These are phyloP conservation scores for Mellivora capensis DNA, from an alignment of 2,113 vertebrate genomes.

Conservation along the genomic window DNA sequence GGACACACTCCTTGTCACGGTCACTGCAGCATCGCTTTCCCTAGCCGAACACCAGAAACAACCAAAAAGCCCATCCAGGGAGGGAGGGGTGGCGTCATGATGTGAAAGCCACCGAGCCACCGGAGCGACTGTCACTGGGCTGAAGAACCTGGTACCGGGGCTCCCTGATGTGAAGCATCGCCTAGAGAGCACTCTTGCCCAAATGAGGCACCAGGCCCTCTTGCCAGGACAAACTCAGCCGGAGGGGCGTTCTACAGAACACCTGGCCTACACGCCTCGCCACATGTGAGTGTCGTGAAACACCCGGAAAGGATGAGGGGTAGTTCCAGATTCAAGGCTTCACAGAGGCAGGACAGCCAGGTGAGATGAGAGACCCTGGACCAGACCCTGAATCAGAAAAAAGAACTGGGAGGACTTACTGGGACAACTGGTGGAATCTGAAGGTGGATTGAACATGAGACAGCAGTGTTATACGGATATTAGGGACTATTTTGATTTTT, in stretches of 20 bases:
- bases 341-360: fast-evolving
- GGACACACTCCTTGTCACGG: fast-evolving
- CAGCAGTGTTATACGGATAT: fast-evolving
- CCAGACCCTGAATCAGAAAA: not conserved
- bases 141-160: not conserved
- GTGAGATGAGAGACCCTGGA: fast-evolving
- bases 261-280: fast-evolving
- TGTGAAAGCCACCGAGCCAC: not conserved
- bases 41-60: not conserved
- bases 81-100: not conserved
- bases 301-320: not conserved
- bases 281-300: fast-evolving
- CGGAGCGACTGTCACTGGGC: not conserved
- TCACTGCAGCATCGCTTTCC: fast-evolving
- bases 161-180: not conserved
- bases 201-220: fast-evolving
- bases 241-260: fast-evolving
- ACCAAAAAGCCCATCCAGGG: not conserved
- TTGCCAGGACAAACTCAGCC: fast-evolving
- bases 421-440: too few species aligned
- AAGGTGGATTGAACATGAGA: fast-evolving
- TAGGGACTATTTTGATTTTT: too few species aligned
- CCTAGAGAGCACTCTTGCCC: too few species aligned
- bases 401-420: not conserved
- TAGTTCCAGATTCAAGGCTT: not conserved